Percentiles rank a stretch among this genome's conserved stretches.
phyloP scores from a whole-genome alignment of 2,113 vertebrate species.

The Shinisaurus crocodilurus region DNA sequence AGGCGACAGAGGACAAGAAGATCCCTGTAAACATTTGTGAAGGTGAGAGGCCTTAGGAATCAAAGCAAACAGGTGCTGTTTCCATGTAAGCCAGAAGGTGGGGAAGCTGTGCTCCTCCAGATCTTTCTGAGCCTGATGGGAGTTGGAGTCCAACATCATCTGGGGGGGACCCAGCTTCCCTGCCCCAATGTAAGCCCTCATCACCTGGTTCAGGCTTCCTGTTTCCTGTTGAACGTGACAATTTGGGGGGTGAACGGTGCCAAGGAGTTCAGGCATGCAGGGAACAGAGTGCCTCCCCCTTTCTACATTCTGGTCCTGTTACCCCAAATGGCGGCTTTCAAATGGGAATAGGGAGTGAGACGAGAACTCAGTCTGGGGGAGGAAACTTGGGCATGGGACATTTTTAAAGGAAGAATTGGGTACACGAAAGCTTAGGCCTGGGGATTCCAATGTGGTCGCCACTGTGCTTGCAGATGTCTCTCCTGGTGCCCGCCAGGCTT shows the following conservation, averaged over 20 bases:
- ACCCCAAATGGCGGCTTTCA: background rate
- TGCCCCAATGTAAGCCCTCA: background rate
- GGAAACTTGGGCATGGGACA: background rate
- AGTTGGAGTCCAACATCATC: too few species aligned
- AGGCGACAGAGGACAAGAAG: background rate
- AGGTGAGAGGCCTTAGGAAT: conserved; percentile 3
- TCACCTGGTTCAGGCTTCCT: background rate
- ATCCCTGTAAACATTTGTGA: background rate
- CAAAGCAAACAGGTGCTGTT: background rate
- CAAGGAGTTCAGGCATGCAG: background rate
- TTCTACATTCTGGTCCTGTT: background rate
- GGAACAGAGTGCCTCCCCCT: background rate
- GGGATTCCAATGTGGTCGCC: too few species aligned
- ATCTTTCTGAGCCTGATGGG: too few species aligned
- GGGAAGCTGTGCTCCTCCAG: background rate
- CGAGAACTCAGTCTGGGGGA: background rate
- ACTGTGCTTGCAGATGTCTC: too few species aligned
- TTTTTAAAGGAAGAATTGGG: background rate
- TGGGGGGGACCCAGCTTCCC: too few species aligned
- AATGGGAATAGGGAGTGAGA: background rate
- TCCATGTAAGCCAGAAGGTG: background rate
- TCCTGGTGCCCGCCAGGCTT: too few species aligned
- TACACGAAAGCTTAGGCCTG: background rate
- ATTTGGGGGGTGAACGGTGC: background rate
- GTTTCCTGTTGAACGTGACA: background rate